Evolutionary conservation across 2,113 vertebrate species (phyloP), one percentile per base, ranked within the genome.

Genomic region (Callocephalon fimbriatum): DNA sequence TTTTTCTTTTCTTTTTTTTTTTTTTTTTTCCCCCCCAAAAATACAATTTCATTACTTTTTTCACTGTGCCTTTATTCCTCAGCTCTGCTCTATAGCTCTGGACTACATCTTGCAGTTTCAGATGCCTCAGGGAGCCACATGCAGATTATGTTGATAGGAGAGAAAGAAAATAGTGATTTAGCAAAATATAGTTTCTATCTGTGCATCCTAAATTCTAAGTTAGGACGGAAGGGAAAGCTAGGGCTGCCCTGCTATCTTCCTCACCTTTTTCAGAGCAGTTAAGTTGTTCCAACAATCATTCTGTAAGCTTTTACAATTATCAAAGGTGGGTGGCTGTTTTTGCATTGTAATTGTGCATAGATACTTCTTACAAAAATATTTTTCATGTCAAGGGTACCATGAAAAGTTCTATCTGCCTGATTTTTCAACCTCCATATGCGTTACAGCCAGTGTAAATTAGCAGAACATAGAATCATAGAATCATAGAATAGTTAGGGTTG

Each of bases 211-310:
- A 89, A 31, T 66, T 58, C 17, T 74, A 56, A 78, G 18, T 21
- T 50, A 51, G 22, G 12, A 32, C 35, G 44, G 35, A 42, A 77
- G 2, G 17, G n/a, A 59, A 76, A 93, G 2, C 9, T 40, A 22
- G 8, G 16, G 10, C 3, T 67, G 29, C 20, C 22, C 18, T 29
- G 29, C 1, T 62, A 18, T 38, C 12, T 59, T 59, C 9, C 6
- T 23, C 4, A 1, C 7, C 4, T 50, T 75, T 87, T 82, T 44
- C 26, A 71, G 15, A 37, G 26, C 7, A 22, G n/a, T n/a, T 44
- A 62, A 50, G 3, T 25, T 58, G 12, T 37, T 71, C 4, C 13
- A 27, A 1, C 0, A 0, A 4, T 72, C 9, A 27, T 87, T 56
- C 51, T 44, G 10, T 25, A 54, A 23, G 29, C 27, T 87, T 74